Evolutionary conservation across 2,113 vertebrate genomes (phyloP).

Genomic region (Actenoides hombroni): DNA sequence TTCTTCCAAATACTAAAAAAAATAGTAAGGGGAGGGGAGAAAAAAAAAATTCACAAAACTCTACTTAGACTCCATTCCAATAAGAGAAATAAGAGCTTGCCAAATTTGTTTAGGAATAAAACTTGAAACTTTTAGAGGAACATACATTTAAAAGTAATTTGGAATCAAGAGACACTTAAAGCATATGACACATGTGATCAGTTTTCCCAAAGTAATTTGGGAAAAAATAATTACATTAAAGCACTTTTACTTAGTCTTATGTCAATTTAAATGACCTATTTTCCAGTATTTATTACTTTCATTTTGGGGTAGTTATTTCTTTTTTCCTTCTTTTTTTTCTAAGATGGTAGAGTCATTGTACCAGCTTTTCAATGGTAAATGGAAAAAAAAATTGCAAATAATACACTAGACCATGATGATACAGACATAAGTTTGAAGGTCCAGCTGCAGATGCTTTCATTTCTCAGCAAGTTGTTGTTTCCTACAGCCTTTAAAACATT

Average conservation of each 20-base stretch:
- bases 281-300: neutral
- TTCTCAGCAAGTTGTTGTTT: neutral
- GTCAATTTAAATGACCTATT: neutral
- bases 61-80: neutral
- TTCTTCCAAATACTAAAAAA: constrained; percentile 91
- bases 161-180: neutral
- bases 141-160: neutral
- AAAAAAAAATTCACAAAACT: neutral
- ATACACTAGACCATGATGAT: neutral
- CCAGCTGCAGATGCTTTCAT: neutral
- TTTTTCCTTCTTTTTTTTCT: neutral
- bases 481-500: neutral
- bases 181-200: no score
- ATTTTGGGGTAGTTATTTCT: no score
- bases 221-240: no score
- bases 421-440: neutral
- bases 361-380: neutral
- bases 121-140: neutral
- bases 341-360: neutral
- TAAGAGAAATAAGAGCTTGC: neutral
- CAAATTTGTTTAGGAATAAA: neutral
- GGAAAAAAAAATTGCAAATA: neutral
- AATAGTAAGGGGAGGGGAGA: neutral
- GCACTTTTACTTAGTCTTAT: neutral
- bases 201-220: no score